These are phyloP conservation scores for Parochlus steinenii DNA, from an alignment of 2,888 invertebrate species.

Conservation along the genomic window DNA sequence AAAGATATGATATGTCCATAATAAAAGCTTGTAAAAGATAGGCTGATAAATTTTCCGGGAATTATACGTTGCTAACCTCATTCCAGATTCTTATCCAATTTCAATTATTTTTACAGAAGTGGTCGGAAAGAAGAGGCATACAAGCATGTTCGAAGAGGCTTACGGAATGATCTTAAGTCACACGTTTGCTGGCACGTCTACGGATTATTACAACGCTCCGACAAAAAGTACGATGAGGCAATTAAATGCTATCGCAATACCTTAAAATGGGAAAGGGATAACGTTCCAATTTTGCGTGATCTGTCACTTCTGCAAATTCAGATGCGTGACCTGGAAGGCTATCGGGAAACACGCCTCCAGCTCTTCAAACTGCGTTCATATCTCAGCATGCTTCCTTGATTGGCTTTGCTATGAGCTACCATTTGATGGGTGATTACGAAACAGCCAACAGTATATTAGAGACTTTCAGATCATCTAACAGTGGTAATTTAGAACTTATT, in stretches of 20 bases:
- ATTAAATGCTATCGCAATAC: conserved; percentile 99
- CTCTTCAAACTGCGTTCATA: conserved; percentile 87
- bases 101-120: too few species aligned
- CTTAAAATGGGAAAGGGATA: conserved; percentile 96
- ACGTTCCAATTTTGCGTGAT: conserved; percentile 94
- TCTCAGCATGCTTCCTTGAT: conserved; percentile 98
- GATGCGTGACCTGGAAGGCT: conserved; percentile 97
- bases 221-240: conserved; percentile 98
- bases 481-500: too few species aligned
- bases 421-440: conserved; percentile 89
- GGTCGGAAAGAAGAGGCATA: conserved; percentile 98
- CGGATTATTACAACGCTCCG: conserved; percentile 88
- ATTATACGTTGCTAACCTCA: too few species aligned
- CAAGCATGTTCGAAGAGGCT: conserved; percentile 87
- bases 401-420: conserved; percentile 98
- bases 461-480: conserved; percentile 82
- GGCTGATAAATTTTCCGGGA: too few species aligned
- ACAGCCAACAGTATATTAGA: conserved; percentile 94
- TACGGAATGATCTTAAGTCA: conserved; percentile 89
- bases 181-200: conserved; percentile 99
- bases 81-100: too few species aligned
- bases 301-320: conserved; percentile 95
- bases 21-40: too few species aligned
- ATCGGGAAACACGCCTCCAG: conserved; percentile 94
- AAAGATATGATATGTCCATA: too few species aligned